These are phyloP conservation scores for Tricholauxania praeusta DNA, from an alignment of 2,888 invertebrate genomes.

Conservation along the genomic window DNA sequence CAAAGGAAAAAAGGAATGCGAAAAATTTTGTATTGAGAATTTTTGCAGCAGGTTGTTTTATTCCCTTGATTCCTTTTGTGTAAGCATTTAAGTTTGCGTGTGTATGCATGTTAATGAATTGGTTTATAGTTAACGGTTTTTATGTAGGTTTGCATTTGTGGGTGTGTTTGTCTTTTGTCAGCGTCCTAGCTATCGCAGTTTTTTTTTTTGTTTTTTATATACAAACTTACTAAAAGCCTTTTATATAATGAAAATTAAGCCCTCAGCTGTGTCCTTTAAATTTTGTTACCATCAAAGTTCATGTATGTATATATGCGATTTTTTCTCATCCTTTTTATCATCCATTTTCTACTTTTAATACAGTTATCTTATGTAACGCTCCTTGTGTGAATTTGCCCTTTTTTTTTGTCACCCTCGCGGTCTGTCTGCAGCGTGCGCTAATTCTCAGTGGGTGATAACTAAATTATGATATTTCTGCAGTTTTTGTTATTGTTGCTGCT, in stretches of 20 bases:
- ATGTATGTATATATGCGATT: not conserved
- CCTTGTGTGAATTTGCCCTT: too few species aligned
- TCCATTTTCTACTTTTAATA: too few species aligned
- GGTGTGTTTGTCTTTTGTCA: not conserved
- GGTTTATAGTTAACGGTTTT: not conserved
- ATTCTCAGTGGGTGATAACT: constrained; percentile 33
- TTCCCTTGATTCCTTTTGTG: not conserved
- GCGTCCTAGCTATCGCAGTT: too few species aligned
- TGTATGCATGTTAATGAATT: constrained; percentile 3
- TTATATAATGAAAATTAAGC: constrained; percentile 34
- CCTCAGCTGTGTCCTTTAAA: not conserved
- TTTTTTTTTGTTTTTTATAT: too few species aligned
- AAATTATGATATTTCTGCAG: constrained; percentile 37
- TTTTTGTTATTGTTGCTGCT: not conserved
- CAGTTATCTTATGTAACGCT: too few species aligned
- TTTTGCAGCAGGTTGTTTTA: not conserved
- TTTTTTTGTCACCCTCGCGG: not conserved
- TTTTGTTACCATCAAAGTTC: not conserved
- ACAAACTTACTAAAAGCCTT: not conserved
- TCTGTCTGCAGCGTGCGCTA: not conserved
- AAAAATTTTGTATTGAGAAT: not conserved
- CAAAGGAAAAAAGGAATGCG: not conserved
- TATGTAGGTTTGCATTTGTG: not conserved
- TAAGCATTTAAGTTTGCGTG: not conserved
- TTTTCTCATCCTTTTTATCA: not conserved